Evolutionary conservation across 2,113 vertebrate species (phyloP).

Genomic region (Xyliphius kryptos): DNA sequence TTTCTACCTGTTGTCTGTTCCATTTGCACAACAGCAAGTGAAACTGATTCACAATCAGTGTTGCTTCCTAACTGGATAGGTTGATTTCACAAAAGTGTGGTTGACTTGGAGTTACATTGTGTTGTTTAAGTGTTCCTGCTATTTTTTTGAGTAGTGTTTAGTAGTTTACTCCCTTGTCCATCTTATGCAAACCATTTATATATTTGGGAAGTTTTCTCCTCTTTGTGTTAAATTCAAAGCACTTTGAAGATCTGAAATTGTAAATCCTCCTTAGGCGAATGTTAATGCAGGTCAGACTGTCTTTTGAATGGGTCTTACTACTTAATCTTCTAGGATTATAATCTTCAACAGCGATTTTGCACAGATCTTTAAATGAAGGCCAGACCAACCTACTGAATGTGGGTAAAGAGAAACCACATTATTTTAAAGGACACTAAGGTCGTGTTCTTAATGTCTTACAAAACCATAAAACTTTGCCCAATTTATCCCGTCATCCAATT

Average conservation of each 20-base stretch:
- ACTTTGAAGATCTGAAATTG: not conserved
- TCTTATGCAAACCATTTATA: conserved; percentile 1
- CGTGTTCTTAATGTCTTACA: conserved; percentile 25
- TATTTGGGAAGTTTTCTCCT: not conserved
- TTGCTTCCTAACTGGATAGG: too few species aligned
- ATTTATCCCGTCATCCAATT: conserved; percentile 31
- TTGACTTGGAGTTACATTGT: too few species aligned
- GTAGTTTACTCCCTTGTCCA: not conserved
- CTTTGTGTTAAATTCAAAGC: not conserved
- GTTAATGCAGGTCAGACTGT: conserved; percentile 24
- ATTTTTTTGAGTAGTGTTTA: too few species aligned
- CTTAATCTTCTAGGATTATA: conserved; percentile 25
- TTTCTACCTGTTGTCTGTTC: too few species aligned
- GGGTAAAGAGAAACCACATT: not conserved
- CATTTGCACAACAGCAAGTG: too few species aligned
- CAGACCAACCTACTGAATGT: not conserved
- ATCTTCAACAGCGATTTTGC: conserved; percentile 20
- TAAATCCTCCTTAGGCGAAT: conserved; percentile 19
- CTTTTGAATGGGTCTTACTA: conserved; percentile 21
- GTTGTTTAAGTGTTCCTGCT: too few species aligned
- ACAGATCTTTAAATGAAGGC: conserved; percentile 6
- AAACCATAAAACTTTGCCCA: conserved; percentile 24
- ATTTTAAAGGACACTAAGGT: conserved; percentile 25
- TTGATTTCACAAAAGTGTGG: too few species aligned
- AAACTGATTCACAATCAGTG: too few species aligned